Base-by-base conservation (phyloP, 2,888 invertebrate genomes). In the Drosophila borborema region DNA sequence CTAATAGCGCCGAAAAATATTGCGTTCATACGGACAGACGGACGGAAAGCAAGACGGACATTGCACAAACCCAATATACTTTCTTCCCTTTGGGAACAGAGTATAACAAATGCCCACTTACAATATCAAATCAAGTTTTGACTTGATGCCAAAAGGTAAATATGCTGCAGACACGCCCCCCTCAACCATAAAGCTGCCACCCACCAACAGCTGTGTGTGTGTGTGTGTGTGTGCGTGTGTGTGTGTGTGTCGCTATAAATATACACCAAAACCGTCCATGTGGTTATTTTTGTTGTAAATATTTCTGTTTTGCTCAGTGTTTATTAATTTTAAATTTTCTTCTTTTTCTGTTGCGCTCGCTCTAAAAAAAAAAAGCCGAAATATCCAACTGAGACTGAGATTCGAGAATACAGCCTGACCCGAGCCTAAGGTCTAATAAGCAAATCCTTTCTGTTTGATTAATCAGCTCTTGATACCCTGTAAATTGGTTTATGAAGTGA, bases 181-280 rank as follows among this genome's bases (percentile, higher is more conserved):
- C 51, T 20, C 46, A 34, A 14, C 20, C 34, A 7, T n/a, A 48
- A 62, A 54, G 71, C 66, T 58, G 64, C 61, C 70, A 75, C 64
- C 80, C 80, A 79, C 70, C 55, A 45, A 49, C 23, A 53, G 36
- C 28, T 56, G n/a, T 12, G 45, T 45, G 38, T 65, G 38, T 16
- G 14, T 14, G 10, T 54, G 53, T 71, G 38, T 6, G 14, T 14
- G 10, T 54, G 48, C 65, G 36, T 38, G 38, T 14, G 38, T 14
- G 38, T 38, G 38, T 16, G 14, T 4, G 10, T 54, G 53, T 71
- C n/a, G 38, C 54, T 69, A 75, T 59, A 75, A 75, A 76, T 77
- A 76, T 61, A 16, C 62, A 56, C 31, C 55, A 64, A 80, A 71
- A 67, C 77, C 76, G 67, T 78, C 80, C 80, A 71, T 80, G 80